phyloP scores from a whole-genome alignment of 2,888 invertebrate genomes.

The Harpagoxenus sublaevis region DNA sequence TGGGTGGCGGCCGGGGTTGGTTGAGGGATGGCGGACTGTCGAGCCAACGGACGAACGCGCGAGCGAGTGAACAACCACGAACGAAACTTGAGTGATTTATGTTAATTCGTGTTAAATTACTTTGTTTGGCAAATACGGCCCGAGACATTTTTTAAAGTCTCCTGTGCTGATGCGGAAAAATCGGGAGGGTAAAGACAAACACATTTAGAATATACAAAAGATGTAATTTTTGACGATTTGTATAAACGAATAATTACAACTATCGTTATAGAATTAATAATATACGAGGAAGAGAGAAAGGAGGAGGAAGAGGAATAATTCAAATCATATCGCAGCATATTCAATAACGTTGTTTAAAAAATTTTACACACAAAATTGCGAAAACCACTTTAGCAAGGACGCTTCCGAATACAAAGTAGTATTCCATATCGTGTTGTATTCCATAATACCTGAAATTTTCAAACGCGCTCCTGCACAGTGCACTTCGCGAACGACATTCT shows the following conservation, averaged over 20 bases:
- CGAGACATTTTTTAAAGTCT: conserved; percentile 73
- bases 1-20: conserved; percentile 49
- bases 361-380: conserved; percentile 35
- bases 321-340: neutral
- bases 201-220: neutral
- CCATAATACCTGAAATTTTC: conserved; percentile 40
- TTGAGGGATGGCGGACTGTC: conserved; percentile 56
- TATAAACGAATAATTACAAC: neutral
- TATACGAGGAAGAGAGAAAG: neutral
- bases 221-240: neutral
- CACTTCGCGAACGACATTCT: conserved; percentile 14
- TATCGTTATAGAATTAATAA: neutral
- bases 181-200: neutral
- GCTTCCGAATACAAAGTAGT: conserved; percentile 23
- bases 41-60: conserved; percentile 64
- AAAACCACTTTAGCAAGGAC: conserved; percentile 31
- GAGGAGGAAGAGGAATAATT: neutral
- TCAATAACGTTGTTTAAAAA: conserved; percentile 27
- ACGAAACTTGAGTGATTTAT: conserved; percentile 78
- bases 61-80: conserved; percentile 72
- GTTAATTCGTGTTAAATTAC: conserved; percentile 82
- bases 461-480: neutral
- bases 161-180: conserved; percentile 11
- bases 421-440: conserved; percentile 16
- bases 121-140: conserved; percentile 72